Percentiles rank a stretch among this genome's conserved stretches.
Conservation (phyloP, 2,888 invertebrate genomes). For the Trissonchulus sp. region DNA sequence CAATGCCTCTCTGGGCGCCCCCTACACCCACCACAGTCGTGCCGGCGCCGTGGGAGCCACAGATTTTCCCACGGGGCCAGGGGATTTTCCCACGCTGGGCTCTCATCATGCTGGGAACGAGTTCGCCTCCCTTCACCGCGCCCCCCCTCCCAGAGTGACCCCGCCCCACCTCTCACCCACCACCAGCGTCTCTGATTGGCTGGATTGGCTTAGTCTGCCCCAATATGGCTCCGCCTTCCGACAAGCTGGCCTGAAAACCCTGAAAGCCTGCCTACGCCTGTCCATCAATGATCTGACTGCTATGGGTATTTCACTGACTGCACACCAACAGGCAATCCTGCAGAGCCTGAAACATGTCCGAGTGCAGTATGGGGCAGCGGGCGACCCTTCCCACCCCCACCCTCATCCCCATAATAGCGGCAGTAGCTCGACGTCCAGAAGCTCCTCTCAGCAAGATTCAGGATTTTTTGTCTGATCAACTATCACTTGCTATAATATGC, state of each 20-base stretch:
- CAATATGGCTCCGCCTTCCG: not conserved
- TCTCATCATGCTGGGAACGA: too few relatives aligned
- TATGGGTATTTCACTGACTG: not conserved
- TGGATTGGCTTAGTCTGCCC: not conserved
- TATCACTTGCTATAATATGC: too few relatives aligned
- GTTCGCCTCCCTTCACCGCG: too few relatives aligned
- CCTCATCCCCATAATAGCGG: not conserved
- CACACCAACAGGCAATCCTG: not conserved
- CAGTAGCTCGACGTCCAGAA: not conserved
- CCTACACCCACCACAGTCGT: too few relatives aligned
- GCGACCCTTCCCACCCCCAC: not conserved
- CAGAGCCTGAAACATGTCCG: constrained; percentile 1
- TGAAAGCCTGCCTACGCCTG: constrained; percentile 3
- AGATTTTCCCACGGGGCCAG: too few relatives aligned
- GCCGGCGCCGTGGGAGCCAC: too few relatives aligned
- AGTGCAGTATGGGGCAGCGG: not conserved
- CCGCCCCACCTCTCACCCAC: not conserved
- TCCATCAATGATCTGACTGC: constrained; percentile 3
- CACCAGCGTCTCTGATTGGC: not conserved
- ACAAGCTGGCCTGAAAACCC: not conserved
- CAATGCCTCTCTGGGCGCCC: too few relatives aligned
- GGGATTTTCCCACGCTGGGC: too few relatives aligned
- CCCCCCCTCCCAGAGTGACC: not conserved
- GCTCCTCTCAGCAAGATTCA: not conserved
- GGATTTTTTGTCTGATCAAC: not conserved